phyloP scores from a whole-genome alignment of 2,888 invertebrate genomes.

The Sminthurinus aureus region DNA sequence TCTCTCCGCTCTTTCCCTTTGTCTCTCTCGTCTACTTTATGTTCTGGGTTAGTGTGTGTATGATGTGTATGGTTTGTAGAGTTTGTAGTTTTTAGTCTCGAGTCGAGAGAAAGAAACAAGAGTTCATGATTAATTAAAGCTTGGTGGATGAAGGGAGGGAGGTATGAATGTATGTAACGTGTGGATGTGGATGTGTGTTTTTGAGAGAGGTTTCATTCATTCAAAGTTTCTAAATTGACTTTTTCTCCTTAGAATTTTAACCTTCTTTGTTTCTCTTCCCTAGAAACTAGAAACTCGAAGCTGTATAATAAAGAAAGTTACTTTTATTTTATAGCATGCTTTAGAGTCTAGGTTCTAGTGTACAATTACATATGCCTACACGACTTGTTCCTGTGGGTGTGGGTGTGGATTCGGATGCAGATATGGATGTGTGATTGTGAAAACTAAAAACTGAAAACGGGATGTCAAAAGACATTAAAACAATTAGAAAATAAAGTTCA shows the following conservation, averaged over 20 bases:
- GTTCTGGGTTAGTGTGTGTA: too few relatives aligned
- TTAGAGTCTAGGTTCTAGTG: not conserved
- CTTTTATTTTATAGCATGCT: not conserved
- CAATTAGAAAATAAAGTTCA: not conserved
- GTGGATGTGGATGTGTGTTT: not conserved
- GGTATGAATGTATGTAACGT: too few relatives aligned
- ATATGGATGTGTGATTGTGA: too few relatives aligned
- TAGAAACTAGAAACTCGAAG: not conserved
- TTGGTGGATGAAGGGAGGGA: not conserved
- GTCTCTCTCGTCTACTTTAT: too few relatives aligned
- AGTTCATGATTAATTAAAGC: not conserved
- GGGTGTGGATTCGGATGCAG: too few relatives aligned
- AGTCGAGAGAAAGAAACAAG: not conserved
- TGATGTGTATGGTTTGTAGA: too few relatives aligned
- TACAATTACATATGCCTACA: too few relatives aligned
- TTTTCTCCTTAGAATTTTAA: not conserved
- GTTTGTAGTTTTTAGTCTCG: too few relatives aligned
- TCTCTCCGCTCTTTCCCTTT: not conserved
- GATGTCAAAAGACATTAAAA: not conserved
- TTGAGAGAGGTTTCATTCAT: not conserved
- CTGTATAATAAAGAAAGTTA: not conserved
- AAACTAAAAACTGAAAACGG: not conserved
- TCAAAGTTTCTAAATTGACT: not conserved
- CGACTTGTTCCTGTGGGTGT: too few relatives aligned
- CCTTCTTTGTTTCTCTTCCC: not conserved